Percentiles rank a stretch among this genome's conserved stretches.
Conservation (phyloP, 1,140 invertebrate species). For the Drosophila takahashii region DNA sequence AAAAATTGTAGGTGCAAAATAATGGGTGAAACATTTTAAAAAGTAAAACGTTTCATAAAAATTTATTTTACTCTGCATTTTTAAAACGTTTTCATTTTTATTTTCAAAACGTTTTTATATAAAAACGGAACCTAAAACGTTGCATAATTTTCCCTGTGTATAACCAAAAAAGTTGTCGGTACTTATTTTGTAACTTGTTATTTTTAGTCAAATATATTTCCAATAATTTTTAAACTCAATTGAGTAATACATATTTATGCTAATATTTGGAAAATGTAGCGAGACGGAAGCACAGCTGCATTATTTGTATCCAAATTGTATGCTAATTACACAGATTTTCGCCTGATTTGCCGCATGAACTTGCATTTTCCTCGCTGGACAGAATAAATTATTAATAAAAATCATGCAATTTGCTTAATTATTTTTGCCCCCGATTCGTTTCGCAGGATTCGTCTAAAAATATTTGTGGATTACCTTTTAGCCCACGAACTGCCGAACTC, state of each 20-base stretch:
- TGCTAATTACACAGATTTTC: slow-evolving; percentile 57
- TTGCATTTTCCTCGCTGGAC: slow-evolving; percentile 8
- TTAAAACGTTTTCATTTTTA: too few species aligned
- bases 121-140: too few species aligned
- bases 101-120: too few species aligned
- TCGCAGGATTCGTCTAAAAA: slow-evolving; percentile 3
- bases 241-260: slow-evolving; percentile 13
- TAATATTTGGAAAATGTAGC: slow-evolving; percentile 20
- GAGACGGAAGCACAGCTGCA: slow-evolving; percentile 38
- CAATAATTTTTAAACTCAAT: neutral
- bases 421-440: slow-evolving; percentile 21
- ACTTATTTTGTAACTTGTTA: too few species aligned
- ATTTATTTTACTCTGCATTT: too few species aligned
- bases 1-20: too few species aligned
- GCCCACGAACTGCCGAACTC: slow-evolving; percentile 2
- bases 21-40: too few species aligned
- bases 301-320: slow-evolving; percentile 40
- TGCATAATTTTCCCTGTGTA: too few species aligned
- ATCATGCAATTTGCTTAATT: slow-evolving; percentile 69
- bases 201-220: too few species aligned
- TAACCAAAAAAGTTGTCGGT: too few species aligned
- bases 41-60: too few species aligned
- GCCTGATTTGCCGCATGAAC: slow-evolving; percentile 45
- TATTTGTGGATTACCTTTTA: slow-evolving; percentile 22
- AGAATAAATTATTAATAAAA: slow-evolving; percentile 63